These are phyloP conservation scores for Dysdera silvatica DNA, from an alignment of 1,140 invertebrate species.

Conservation along the genomic window DNA sequence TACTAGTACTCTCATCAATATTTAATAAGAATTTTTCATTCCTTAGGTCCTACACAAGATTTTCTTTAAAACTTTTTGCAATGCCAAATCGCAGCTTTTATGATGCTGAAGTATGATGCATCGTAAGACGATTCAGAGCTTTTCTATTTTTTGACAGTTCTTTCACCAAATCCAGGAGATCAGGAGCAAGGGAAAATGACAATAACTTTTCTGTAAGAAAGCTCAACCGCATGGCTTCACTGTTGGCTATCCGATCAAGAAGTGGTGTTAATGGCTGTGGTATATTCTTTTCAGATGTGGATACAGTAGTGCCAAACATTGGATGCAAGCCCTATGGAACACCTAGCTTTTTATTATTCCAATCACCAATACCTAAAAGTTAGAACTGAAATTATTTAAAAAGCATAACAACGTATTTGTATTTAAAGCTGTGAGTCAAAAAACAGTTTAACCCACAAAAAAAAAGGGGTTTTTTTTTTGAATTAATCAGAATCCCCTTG, in stretches of 20 bases:
- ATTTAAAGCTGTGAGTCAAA: too few relatives aligned
- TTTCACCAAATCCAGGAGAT: neutral
- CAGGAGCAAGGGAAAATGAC: neutral
- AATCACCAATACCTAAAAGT: too few relatives aligned
- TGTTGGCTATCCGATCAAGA: neutral
- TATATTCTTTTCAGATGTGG: too few relatives aligned
- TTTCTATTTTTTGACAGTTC: neutral
- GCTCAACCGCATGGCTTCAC: slow-evolving; percentile 6
- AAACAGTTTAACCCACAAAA: too few relatives aligned
- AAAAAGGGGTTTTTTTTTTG: too few relatives aligned
- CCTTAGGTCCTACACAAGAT: slow-evolving; percentile 1
- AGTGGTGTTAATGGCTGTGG: neutral
- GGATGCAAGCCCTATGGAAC: too few relatives aligned
- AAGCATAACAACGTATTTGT: too few relatives aligned
- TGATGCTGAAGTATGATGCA: slow-evolving; percentile 6
- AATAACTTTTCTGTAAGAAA: slow-evolving; percentile 3
- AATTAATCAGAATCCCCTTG: too few relatives aligned
- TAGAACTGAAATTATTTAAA: too few relatives aligned
- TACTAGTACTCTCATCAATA: slow-evolving; percentile 34
- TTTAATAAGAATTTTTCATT: slow-evolving; percentile 30
- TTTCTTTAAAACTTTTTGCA: neutral
- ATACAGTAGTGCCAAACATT: too few relatives aligned
- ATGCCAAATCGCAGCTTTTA: slow-evolving; percentile 4
- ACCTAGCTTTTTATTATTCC: too few relatives aligned
- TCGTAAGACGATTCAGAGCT: neutral